These are phyloP conservation scores for Gymnocheta viridis DNA, from an alignment of 2,888 invertebrate species.

Conservation along the genomic window DNA sequence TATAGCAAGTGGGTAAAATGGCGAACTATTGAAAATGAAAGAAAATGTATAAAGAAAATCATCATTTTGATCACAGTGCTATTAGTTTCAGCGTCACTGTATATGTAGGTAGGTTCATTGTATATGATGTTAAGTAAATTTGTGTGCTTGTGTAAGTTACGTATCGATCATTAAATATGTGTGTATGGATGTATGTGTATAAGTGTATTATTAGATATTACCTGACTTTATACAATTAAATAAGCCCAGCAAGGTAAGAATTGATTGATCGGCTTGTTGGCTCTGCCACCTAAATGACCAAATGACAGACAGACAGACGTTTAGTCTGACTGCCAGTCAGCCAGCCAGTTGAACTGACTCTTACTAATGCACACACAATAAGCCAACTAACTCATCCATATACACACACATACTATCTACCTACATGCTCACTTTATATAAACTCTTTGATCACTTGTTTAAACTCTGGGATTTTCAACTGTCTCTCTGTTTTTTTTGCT, in stretches of 20 bases:
- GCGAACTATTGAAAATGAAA: no score
- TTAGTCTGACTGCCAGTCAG: neutral
- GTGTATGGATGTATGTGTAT: constrained; percentile 52
- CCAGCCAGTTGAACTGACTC: constrained; percentile 4
- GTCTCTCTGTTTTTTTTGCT: constrained; percentile 2
- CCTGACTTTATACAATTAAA: constrained; percentile 69
- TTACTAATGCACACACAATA: neutral
- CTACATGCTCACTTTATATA: constrained; percentile 7
- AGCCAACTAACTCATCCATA: neutral
- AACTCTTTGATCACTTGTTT: constrained; percentile 43
- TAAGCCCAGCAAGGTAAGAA: constrained; percentile 64
- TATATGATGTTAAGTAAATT: neutral
- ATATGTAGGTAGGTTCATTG: neutral
- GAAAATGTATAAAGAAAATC: no score
- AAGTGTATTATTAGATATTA: constrained; percentile 62
- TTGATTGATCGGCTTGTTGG: constrained; percentile 65
- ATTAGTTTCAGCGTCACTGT: no score
- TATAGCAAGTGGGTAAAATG: no score
- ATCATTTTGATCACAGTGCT: no score
- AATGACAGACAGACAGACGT: neutral
- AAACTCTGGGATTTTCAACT: constrained; percentile 26
- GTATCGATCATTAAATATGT: constrained; percentile 44
- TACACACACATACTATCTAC: neutral
- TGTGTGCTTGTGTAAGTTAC: neutral
- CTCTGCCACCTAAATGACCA: constrained; percentile 19